Percentiles rank a stretch among this genome's conserved stretches.
Conservation (phyloP, 35 echinoderm and acorn worm genomes). For the Ophioderma brevispina region DNA sequence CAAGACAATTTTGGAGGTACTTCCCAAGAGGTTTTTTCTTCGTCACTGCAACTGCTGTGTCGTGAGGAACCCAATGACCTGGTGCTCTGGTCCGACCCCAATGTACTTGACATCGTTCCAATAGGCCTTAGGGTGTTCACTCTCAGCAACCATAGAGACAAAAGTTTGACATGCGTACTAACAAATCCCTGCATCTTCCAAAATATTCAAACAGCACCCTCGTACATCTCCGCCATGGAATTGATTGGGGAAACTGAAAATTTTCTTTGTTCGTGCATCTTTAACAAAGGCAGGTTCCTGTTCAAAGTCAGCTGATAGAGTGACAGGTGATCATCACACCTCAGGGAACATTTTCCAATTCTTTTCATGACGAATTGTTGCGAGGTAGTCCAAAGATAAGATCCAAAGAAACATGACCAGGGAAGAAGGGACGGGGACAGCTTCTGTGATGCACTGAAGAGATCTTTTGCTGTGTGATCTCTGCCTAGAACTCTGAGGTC, state of each 20-base stretch:
- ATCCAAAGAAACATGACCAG: constrained; percentile 76
- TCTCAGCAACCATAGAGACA: constrained; percentile 38
- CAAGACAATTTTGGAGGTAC: background rate
- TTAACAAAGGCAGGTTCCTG: constrained; percentile 73
- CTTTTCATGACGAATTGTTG: constrained; percentile 54
- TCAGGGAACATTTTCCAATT: constrained; percentile 53
- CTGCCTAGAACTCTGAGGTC: constrained; percentile 69
- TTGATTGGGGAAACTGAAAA: constrained; percentile 56
- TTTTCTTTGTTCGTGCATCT: constrained; percentile 52
- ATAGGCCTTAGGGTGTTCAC: constrained; percentile 76
- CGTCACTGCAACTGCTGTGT: too few species aligned
- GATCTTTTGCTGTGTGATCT: constrained; percentile 73
- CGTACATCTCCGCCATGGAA: constrained; percentile 84
- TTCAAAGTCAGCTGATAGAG: constrained; percentile 94
- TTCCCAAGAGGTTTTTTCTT: too few species aligned
- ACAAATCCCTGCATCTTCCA: constrained; percentile 59
- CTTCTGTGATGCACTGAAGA: constrained; percentile 38
- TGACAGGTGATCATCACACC: constrained; percentile 83
- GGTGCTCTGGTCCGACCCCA: constrained; percentile 89
- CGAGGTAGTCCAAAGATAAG: constrained; percentile 89
- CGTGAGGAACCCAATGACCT: constrained; percentile 65
- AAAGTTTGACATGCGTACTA: constrained; percentile 98
- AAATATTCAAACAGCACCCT: constrained; percentile 60
- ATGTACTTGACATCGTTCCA: constrained; percentile 92
- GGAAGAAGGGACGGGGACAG: constrained; percentile 68